Base-by-base conservation (phyloP, 2,888 invertebrate species). In the Eilema sororculum region DNA sequence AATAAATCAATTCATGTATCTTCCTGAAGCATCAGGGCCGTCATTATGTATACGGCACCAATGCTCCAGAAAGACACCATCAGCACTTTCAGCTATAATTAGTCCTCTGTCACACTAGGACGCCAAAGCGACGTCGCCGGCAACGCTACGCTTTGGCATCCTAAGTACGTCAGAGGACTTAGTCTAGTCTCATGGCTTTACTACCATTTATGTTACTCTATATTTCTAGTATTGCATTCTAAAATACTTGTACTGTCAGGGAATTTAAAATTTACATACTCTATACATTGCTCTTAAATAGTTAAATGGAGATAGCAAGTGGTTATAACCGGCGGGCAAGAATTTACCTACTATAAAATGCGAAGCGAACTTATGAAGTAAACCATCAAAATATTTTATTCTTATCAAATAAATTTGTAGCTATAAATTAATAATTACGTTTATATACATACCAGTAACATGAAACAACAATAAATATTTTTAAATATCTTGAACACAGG, bases 391-490 rank as follows among this genome's bases (percentile, higher is more conserved):
- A 16, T 13, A 59, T 37, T 0, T 2, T 12, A 12, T 12, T 37
- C 3, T 37, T 37, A 12, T 0, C 0, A 37, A 37, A 59, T 16
- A 59, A 59, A 28, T n/a, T n/a, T n/a, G n/a, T 59, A 25, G 30
- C 13, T 13, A 9, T 20, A 28, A 59, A 59, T 5, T 16, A n/a
- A 30, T 2, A n/a, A 12, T 20, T n/a, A 60, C 10, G 58, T 65
- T 16, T 68, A 72, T 57, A 68, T 73, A 83, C 96, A 96, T 93
- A 98, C 98, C 98, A 98, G 89, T 98, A 98, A 78, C 96, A 94
- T 65, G 96, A 92, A 57, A 98, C 98, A 8, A 98, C 98, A 66
- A 96, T 87, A 80, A 97, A 96, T 86, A 98, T 97, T 86, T 96
- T 96, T 8, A 97, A 89, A 89, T 98, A 98, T 92, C 96, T 96